Evolutionary conservation across 2,888 invertebrate genomes (phyloP).

Genomic region (Andricus quercusramuli): DNA sequence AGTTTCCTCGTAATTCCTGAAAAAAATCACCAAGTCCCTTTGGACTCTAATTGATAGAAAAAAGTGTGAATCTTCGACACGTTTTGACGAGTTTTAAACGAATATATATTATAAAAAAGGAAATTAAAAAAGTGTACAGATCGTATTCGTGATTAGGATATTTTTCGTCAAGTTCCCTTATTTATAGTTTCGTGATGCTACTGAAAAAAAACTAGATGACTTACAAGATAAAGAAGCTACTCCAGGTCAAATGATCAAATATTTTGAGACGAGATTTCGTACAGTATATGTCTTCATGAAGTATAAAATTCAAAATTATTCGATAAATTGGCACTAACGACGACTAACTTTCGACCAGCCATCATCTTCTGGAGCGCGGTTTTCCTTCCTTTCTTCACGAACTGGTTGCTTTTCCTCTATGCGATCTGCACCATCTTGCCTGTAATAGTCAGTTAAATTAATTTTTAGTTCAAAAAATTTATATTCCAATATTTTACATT

Average conservation of each 20-base stretch:
- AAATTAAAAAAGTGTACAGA: background rate
- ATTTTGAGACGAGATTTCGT: background rate
- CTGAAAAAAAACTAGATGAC: background rate
- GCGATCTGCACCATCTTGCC: slow-evolving; percentile 64
- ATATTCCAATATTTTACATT: no score
- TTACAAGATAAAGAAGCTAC: slow-evolving; percentile 14
- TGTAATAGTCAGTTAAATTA: slow-evolving; percentile 43
- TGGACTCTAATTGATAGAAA: no score
- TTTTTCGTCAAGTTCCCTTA: background rate
- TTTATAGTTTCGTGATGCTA: background rate
- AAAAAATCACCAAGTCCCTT: no score
- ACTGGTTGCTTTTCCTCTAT: slow-evolving; percentile 73
- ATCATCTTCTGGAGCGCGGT: slow-evolving; percentile 79
- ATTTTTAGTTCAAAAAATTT: background rate
- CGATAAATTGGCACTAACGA: slow-evolving; percentile 62
- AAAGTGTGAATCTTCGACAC: no score
- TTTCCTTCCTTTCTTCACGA: slow-evolving; percentile 71
- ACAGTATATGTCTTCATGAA: slow-evolving; percentile 11
- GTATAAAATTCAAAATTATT: background rate
- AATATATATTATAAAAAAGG: background rate
- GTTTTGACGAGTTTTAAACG: background rate
- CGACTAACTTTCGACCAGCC: slow-evolving; percentile 75
- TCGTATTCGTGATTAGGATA: background rate
- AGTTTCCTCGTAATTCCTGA: background rate
- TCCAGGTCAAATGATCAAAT: background rate